Evolutionary conservation across 1,140 invertebrate species (phyloP).

Genomic region (Idris sp.): DNA sequence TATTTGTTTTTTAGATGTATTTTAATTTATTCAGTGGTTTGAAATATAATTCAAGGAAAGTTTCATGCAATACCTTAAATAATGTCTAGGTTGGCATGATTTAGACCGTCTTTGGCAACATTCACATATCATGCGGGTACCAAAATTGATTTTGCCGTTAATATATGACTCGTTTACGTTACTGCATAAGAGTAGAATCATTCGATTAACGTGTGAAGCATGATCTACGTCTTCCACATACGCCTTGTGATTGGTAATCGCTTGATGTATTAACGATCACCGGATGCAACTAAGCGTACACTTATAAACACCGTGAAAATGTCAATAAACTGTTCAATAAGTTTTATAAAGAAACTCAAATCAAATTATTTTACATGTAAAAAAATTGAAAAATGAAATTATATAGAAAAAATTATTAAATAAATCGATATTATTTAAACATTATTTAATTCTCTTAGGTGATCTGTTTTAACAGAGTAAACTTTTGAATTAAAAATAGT

Average conservation of each 20-base stretch:
- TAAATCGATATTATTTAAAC: no score
- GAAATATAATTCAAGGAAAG: no score
- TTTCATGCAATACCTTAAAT: no score
- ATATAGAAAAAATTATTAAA: not conserved
- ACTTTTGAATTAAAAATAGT: no score
- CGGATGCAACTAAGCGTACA: slow-evolving; percentile 38
- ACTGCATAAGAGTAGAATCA: slow-evolving; percentile 43
- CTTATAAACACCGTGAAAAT: not conserved
- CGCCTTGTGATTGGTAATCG: slow-evolving; percentile 40
- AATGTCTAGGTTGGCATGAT: slow-evolving; percentile 21
- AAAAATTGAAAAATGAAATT: not conserved
- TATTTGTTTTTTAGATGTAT: no score
- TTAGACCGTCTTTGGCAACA: slow-evolving; percentile 7
- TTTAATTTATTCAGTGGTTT: no score
- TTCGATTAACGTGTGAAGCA: slow-evolving; percentile 51
- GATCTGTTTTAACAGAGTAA: no score
- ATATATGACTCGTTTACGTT: slow-evolving; percentile 25
- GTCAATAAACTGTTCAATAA: slow-evolving; percentile 3
- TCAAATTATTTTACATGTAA: not conserved
- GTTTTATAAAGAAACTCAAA: not conserved
- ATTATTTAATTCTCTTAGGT: no score
- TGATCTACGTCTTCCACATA: slow-evolving; percentile 49
- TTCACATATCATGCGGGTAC: slow-evolving; percentile 48
- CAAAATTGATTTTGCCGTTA: slow-evolving; percentile 42
- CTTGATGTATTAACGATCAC: slow-evolving; percentile 47